These are phyloP conservation scores for Nudaria mundana DNA, from an alignment of 2,888 invertebrate genomes.

Conservation along the genomic window DNA sequence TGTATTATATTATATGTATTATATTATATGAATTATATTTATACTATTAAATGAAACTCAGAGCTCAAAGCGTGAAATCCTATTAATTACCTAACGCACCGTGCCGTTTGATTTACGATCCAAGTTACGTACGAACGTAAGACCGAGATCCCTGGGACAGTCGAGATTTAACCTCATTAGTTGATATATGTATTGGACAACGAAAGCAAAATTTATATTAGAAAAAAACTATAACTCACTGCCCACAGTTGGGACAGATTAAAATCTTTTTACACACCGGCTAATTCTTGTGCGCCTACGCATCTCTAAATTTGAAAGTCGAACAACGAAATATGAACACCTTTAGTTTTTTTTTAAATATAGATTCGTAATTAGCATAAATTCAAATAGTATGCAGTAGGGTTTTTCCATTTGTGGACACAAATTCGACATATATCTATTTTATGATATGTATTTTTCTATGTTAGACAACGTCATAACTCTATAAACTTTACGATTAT, in stretches of 20 bases:
- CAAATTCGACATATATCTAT: constrained; percentile 58
- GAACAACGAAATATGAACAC: constrained; percentile 51
- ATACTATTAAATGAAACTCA: constrained; percentile 41
- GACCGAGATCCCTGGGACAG: constrained; percentile 38
- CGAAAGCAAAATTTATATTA: constrained; percentile 59
- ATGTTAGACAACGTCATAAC: constrained; percentile 53
- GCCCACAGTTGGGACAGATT: constrained; percentile 67
- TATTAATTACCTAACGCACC: constrained; percentile 55
- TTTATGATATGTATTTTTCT: constrained; percentile 64
- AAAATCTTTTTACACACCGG: constrained; percentile 66
- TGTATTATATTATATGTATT: constrained; percentile 41
- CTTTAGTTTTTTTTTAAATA: constrained; percentile 39
- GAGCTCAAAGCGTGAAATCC: constrained; percentile 48
- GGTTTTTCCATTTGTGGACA: constrained; percentile 63
- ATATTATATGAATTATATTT: no score
- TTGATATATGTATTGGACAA: constrained; percentile 48
- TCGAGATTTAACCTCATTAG: constrained; percentile 52
- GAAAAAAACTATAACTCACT: constrained; percentile 67
- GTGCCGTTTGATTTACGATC: constrained; percentile 57
- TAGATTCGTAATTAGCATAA: constrained; percentile 66
- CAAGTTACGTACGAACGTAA: constrained; percentile 28
- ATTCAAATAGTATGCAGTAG: constrained; percentile 43
- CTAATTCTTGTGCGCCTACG: constrained; percentile 70
- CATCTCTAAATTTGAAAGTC: constrained; percentile 62
- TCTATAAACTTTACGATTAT: constrained; percentile 59